A percentile compares a stretch with the other conserved stretches of the same genome.
Conservation (phyloP, 2,888 invertebrate genomes). For the Belgica antarctica region DNA sequence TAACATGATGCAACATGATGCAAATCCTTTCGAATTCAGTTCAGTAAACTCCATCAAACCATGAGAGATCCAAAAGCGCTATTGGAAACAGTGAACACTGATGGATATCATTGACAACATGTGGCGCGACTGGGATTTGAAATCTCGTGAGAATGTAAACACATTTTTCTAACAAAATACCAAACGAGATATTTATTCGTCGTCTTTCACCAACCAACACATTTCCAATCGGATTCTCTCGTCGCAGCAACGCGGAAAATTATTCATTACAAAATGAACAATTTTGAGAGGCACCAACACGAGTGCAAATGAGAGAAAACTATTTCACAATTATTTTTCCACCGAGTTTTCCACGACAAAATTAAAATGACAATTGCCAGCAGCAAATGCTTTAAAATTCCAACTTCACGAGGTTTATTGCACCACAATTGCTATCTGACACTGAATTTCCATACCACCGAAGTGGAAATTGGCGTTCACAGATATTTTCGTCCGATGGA, state of each 20-base stretch:
- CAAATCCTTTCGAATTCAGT: too few relatives aligned
- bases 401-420: background rate
- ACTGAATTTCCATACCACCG: background rate
- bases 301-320: background rate
- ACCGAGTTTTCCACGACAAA: background rate
- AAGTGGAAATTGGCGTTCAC: background rate
- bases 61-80: too few relatives aligned
- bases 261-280: too few relatives aligned
- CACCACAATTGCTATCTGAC: background rate
- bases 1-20: too few relatives aligned
- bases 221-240: background rate
- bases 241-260: too few relatives aligned
- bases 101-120: background rate
- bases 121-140: background rate
- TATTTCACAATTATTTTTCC: background rate
- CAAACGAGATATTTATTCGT: background rate
- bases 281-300: background rate
- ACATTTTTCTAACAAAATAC: background rate
- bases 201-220: background rate
- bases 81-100: background rate
- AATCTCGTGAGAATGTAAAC: constrained; percentile 1
- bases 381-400: background rate
- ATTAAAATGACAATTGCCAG: background rate
- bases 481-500: background rate
- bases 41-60: too few relatives aligned